Evolutionary conservation across 2,888 invertebrate genomes (phyloP).

Genomic region (Apotomis turbidana): DNA sequence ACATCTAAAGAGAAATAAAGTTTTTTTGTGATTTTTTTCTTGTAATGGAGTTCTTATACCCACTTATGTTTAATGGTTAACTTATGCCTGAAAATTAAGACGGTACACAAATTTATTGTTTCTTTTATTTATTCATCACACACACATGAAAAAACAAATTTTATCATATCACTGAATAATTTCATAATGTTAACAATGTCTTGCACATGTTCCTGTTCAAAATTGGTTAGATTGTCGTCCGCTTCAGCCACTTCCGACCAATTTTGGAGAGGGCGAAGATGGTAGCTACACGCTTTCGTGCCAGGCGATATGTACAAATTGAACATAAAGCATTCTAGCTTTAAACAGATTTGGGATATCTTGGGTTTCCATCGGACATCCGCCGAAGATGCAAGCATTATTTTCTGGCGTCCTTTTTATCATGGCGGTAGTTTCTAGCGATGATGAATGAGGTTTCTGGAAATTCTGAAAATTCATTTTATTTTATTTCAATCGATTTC

Average conservation of each 20-base stretch:
- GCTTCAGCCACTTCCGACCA: conserved; percentile 8
- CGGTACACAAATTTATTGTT: too few relatives aligned
- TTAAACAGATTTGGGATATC: conserved; percentile 5
- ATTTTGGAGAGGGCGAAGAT: conserved; percentile 1
- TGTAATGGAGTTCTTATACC: neutral
- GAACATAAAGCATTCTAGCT: conserved; percentile 6
- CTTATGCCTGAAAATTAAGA: conserved; percentile 4
- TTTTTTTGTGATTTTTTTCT: neutral
- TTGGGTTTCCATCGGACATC: conserved; percentile 6
- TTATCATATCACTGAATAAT: conserved; percentile 7
- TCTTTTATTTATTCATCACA: neutral
- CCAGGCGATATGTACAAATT: neutral
- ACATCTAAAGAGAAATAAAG: too few relatives aligned
- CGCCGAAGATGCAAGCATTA: conserved; percentile 6
- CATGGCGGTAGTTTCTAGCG: conserved; percentile 7
- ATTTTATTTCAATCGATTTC: conserved; percentile 5
- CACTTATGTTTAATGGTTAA: conserved; percentile 7
- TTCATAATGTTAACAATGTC: conserved; percentile 3
- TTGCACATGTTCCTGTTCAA: conserved; percentile 9
- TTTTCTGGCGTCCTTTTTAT: conserved; percentile 10
- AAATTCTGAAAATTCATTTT: conserved; percentile 1
- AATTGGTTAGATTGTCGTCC: conserved; percentile 9
- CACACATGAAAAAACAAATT: conserved; percentile 3
- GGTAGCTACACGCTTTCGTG: too few relatives aligned
- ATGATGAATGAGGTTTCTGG: conserved; percentile 3